phyloP scores from a whole-genome alignment of 2,113 vertebrate species.

The Casuarius casuarius region DNA sequence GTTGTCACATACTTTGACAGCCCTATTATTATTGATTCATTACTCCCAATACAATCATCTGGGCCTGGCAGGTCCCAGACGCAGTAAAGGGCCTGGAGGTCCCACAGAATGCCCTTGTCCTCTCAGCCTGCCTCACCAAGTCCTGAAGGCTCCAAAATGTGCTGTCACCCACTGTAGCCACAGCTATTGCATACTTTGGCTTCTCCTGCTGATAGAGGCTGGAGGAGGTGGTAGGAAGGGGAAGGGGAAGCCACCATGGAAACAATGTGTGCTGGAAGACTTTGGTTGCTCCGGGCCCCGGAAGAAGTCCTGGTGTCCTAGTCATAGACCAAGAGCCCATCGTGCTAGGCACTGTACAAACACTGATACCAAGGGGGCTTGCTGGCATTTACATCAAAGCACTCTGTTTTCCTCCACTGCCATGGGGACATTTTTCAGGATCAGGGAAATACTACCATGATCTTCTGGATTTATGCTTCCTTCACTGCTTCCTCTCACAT shows the following conservation, averaged over 20 bases:
- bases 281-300: background rate
- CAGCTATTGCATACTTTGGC: background rate
- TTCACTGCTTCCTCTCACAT: background rate
- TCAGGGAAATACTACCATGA: background rate
- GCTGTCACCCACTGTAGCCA: background rate
- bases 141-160: background rate
- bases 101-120: background rate
- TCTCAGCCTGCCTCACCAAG: background rate
- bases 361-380: background rate
- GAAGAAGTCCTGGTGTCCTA: background rate
- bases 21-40: background rate
- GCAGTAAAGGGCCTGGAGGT: background rate
- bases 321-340: background rate
- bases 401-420: background rate
- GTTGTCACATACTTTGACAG: rapidly evolving
- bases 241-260: background rate
- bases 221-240: background rate
- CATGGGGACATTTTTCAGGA: background rate
- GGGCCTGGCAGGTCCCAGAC: background rate
- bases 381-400: background rate
- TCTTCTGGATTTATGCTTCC: background rate
- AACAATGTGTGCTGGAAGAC: background rate
- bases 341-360: background rate
- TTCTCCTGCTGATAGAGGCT: background rate
- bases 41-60: background rate